Conservation (phyloP, 2,888 invertebrate genomes). For the Tenthredo mesomela region DNA sequence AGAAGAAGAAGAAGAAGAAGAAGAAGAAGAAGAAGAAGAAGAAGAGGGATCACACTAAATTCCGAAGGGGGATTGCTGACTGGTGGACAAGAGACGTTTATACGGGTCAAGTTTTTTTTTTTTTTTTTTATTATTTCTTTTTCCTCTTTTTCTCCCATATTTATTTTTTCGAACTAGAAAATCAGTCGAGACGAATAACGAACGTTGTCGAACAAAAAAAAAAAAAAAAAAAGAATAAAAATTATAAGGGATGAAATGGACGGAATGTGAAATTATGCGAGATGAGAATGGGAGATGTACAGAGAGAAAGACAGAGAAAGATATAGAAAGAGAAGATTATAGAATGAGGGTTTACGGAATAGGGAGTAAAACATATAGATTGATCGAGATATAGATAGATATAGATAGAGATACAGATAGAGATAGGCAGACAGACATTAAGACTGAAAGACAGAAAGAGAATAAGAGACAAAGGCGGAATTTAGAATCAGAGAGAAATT, state of each 20-base stretch:
- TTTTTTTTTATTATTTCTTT: too few relatives aligned
- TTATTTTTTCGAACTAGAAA: background rate
- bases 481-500: background rate
- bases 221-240: background rate
- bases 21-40: conserved; percentile 44
- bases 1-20: conserved; percentile 30
- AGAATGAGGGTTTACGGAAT: background rate
- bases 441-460: conserved; percentile 57
- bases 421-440: conserved; percentile 59
- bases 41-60: conserved; percentile 59
- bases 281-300: background rate
- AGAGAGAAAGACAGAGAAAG: background rate
- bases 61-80: conserved; percentile 58
- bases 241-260: background rate
- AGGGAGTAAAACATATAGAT: conserved; percentile 51
- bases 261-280: background rate
- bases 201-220: background rate
- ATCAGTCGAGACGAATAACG: background rate
- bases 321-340: background rate
- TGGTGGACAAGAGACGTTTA: conserved; percentile 55
- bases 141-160: too few relatives aligned
- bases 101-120: background rate
- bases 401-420: conserved; percentile 28
- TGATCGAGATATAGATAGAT: conserved; percentile 24
- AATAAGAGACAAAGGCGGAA: background rate